A percentile compares a stretch with the other conserved stretches of the same genome.
These are phyloP conservation scores for Operophtera brumata DNA, from an alignment of 2,888 invertebrate species.

Conservation along the genomic window DNA sequence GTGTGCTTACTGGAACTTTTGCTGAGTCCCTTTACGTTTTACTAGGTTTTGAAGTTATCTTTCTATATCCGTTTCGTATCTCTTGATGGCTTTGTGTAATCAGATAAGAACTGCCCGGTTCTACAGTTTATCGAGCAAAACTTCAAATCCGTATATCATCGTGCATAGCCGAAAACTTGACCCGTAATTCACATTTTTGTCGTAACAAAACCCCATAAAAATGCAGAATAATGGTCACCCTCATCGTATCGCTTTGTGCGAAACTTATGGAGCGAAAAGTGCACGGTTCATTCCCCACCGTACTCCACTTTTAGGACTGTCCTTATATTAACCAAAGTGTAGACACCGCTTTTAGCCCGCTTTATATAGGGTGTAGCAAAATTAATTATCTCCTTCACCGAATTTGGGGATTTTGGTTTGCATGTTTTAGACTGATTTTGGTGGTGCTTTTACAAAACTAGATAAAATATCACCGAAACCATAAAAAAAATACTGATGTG, in stretches of 20 bases:
- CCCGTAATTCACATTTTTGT: conserved; percentile 10
- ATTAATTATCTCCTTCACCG: conserved; percentile 22
- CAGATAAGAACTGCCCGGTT: neutral
- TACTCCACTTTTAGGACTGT: conserved; percentile 22
- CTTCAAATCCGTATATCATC: conserved; percentile 1
- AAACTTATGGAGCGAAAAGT: conserved; percentile 34
- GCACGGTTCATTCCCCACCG: conserved; percentile 32
- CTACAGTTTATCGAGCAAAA: conserved; percentile 3
- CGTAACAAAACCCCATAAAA: conserved; percentile 16
- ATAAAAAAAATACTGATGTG: neutral
- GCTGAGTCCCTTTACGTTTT: too few species aligned
- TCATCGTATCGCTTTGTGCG: conserved; percentile 32
- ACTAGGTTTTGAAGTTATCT: too few species aligned
- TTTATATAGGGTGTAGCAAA: conserved; percentile 17
- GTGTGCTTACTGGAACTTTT: too few species aligned
- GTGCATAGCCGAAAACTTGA: conserved; percentile 11
- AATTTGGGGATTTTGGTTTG: conserved; percentile 5
- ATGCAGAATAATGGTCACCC: conserved; percentile 24
- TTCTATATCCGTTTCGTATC: neutral
- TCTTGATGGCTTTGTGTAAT: neutral
- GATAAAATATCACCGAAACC: too few species aligned
- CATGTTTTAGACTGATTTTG: conserved; percentile 3
- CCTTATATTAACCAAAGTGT: conserved; percentile 21
- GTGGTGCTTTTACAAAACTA: too few species aligned
- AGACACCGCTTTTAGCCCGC: conserved; percentile 22